These are phyloP conservation scores for Lasioglossum baleicum DNA, from an alignment of 1,140 invertebrate genomes.

Conservation along the genomic window DNA sequence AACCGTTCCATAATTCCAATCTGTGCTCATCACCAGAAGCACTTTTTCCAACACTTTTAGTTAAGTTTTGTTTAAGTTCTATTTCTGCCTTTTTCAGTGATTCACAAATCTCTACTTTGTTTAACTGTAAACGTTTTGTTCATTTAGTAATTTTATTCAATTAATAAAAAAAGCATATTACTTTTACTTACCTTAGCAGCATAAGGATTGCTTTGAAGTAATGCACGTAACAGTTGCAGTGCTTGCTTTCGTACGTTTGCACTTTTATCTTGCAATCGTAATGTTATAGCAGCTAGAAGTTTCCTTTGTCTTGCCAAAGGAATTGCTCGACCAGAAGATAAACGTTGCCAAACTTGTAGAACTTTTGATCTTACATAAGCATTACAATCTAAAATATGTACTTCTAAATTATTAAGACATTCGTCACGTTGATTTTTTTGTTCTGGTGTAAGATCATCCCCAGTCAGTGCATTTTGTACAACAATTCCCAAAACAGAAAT, in stretches of 20 bases:
- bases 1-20: slow-evolving; percentile 75
- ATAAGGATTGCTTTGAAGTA: slow-evolving; percentile 90
- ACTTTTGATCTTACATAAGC: slow-evolving; percentile 91
- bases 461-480: slow-evolving; percentile 84
- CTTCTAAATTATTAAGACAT: slow-evolving; percentile 86
- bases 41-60: slow-evolving; percentile 77
- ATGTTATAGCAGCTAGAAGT: slow-evolving; percentile 84
- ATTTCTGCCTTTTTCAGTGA: slow-evolving; percentile 81
- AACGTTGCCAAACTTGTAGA: slow-evolving; percentile 87
- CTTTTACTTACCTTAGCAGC: slow-evolving; percentile 81
- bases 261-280: slow-evolving; percentile 88
- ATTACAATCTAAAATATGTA: slow-evolving; percentile 90
- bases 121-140: slow-evolving; percentile 75
- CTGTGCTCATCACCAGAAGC: slow-evolving; percentile 74
- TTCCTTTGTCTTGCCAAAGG: slow-evolving; percentile 84
- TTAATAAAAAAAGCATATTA: not conserved
- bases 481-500: slow-evolving; percentile 89
- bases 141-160: not conserved
- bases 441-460: slow-evolving; percentile 86
- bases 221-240: slow-evolving; percentile 86
- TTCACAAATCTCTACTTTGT: slow-evolving; percentile 75
- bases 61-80: slow-evolving; percentile 80
- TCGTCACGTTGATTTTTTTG: slow-evolving; percentile 84
- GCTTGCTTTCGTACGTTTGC: slow-evolving; percentile 90
- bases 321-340: slow-evolving; percentile 87